Evolutionary conservation across 64 coral and sea anemone species (phyloP), one percentile per base, ranked within the genome.

Genomic region (Catalaphyllia jardinei): DNA sequence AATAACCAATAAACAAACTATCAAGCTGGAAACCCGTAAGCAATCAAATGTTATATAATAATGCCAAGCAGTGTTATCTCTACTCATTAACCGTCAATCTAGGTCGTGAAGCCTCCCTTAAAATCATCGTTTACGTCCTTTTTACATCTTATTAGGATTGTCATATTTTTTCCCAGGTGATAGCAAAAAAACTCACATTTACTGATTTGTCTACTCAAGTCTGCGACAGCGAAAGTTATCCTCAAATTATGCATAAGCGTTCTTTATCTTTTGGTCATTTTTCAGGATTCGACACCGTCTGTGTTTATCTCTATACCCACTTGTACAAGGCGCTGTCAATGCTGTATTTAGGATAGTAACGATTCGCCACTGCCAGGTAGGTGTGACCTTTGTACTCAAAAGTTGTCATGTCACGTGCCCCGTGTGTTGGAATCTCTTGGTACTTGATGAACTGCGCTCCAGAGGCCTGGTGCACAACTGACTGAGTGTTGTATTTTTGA

Each of bases 331-430:
- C 19, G 30, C 90, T 92, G 60, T 92, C 87, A 7, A 78, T 55
- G 57, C 38, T 86, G 49, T 87, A 92, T 27, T 18, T 92, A 1
- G 31, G 76, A 54, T 86, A 76, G 35, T 64, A 78, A 24, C 71
- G 67, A 73, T 87, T 92, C 75, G 86, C 67, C 19, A 78, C 90
- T 35, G 74, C 82, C 28, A 92, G 39, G 27, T 92, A 92, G 29
- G 86, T 92, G 20, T 92, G 81, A 39, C 90, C 90, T 76, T 92
- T 92, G 62, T 92, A 79, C 52, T 82, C 84, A 67, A 92, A 92
- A 55, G 89, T 64, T 24, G 75, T 67, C 81, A 91, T 60, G 69
- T 86, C 89, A 65, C 50, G 67, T 11, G 46, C 73, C 4, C 90
- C 90, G 14, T 78, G 73, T 12, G 90, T 86, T 25, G 90, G 29